Base-by-base conservation (phyloP, 1,140 invertebrate genomes). In the Zaprionus taronus region DNA sequence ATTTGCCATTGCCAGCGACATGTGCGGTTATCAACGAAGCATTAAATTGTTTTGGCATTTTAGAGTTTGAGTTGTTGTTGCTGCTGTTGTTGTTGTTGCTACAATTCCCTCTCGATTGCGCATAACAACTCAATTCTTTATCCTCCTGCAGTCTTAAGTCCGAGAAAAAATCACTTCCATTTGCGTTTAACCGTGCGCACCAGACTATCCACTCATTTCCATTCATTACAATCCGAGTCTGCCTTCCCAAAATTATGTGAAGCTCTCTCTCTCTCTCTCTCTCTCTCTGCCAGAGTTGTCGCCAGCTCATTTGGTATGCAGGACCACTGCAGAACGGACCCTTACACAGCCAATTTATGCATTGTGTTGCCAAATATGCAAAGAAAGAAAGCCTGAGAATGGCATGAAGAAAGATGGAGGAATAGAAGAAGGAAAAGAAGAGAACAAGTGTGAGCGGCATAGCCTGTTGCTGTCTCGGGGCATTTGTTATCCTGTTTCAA, bases 11-110 rank as follows among this genome's bases (percentile, higher is more conserved):
- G 79, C 79, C 79, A 75, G 72, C 64, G 68, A 87, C 70, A 89
- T 86, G 80, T 74, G 86, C 63, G 79, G 85, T 85, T 85, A 75
- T 77, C 85, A 90, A 85, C 90, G 81, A 90, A 90, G 85, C 85
- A 90, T 90, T 90, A 90, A 90, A 90, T 90, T 90, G 85, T 90
- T 85, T 90, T 69, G 79, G 79, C 81, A 77, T 85, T 85, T 80
- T 85, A 75, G 81, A 86, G 83, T 77, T 71, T 79, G 68, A 64
- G 61, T 77, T 44, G 47, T 34, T 38, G 63, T 44, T 31, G 0
- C 31, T 31, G 1, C 31, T 34, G 31, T 11, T 31, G 31, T 31
- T 34, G 61, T 72, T 44, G 47, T 34, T 28, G 63, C 34, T 38
- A 68, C 72, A 68, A 62, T 74, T 68, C 63, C 55, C 20, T 60